Percentiles rank a stretch among this genome's conserved stretches.
Conservation (phyloP, 92 coral and sea anemone species). For the Siderastrea siderea region DNA sequence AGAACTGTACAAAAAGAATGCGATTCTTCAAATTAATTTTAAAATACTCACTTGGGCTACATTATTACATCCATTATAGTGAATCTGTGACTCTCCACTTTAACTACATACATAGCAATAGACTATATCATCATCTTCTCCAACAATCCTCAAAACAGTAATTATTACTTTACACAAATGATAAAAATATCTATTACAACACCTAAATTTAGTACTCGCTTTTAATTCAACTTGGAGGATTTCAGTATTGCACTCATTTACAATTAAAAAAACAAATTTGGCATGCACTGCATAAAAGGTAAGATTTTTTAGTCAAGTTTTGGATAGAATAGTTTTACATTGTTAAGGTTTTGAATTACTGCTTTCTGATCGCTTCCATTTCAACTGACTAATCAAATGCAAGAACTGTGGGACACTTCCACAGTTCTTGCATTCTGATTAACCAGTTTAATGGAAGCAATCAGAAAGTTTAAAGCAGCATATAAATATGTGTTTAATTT, state of each 20-base stretch:
- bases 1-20: neutral
- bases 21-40: neutral
- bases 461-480: too few species aligned
- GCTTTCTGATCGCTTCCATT: conserved; percentile 4
- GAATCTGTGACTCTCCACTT: neutral
- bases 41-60: neutral
- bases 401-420: conserved; percentile 2
- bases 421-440: conserved; percentile 13
- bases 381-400: neutral
- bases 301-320: neutral
- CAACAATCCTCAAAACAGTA: neutral
- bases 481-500: too few species aligned
- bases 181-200: conserved; percentile 2
- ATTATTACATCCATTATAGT: neutral
- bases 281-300: neutral
- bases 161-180: neutral
- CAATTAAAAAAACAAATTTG: neutral
- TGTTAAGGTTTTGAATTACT: too few species aligned
- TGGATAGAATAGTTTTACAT: neutral
- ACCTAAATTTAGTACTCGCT: too few species aligned
- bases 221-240: too few species aligned
- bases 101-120: neutral
- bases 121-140: neutral
- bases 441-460: conserved; percentile 36
- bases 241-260: too few species aligned